Conservation (phyloP, 2,888 invertebrate genomes). For the Luperina testacea region DNA sequence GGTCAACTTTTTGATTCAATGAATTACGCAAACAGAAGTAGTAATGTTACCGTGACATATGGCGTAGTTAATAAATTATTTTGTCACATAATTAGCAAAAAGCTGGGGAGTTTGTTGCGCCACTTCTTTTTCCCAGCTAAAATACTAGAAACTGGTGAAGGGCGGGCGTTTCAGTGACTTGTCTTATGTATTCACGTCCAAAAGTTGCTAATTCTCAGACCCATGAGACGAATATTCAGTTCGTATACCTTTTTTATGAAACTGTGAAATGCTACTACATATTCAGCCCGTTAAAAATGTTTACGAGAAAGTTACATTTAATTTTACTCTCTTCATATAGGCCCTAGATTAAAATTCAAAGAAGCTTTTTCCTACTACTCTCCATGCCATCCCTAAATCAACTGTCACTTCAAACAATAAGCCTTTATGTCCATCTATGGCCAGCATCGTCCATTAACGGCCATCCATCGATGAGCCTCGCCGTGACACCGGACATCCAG, state of each 20-base stretch:
- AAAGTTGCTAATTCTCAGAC: neutral
- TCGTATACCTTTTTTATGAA: neutral
- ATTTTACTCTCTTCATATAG: neutral
- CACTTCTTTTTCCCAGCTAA: neutral
- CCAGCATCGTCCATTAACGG: slow-evolving; percentile 36
- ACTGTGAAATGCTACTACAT: neutral
- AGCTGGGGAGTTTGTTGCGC: neutral
- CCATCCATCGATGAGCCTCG: slow-evolving; percentile 36
- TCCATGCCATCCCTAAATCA: slow-evolving; percentile 37
- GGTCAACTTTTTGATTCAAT: slow-evolving; percentile 6
- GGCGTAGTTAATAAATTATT: neutral
- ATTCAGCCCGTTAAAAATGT: neutral
- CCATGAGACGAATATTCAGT: neutral
- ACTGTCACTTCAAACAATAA: slow-evolving; percentile 63
- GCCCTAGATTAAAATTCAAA: neutral
- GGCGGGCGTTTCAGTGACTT: neutral
- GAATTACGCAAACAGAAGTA: neutral
- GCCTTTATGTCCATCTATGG: slow-evolving; percentile 52
- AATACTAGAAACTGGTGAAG: neutral
- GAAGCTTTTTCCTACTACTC: neutral
- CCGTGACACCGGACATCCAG: slow-evolving; percentile 49
- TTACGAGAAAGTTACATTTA: neutral
- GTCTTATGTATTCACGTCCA: no score
- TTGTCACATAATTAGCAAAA: neutral
- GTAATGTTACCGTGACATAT: neutral